These are phyloP conservation scores for Engystomops pustulosus DNA, from an alignment of 2,113 vertebrate species.

Conservation along the genomic window DNA sequence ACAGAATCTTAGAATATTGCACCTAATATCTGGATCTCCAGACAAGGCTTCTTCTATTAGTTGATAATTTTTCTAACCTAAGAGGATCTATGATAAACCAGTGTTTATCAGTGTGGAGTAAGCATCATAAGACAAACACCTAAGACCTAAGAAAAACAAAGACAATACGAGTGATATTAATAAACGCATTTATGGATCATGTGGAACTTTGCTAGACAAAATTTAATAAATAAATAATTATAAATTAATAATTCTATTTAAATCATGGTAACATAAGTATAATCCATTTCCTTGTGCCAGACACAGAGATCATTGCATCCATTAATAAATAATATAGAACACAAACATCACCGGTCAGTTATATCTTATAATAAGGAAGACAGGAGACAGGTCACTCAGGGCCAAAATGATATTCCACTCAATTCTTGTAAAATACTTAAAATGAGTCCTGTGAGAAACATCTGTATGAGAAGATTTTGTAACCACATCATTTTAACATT, in stretches of 20 bases:
- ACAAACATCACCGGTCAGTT: constrained; percentile 19
- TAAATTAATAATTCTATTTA: constrained; percentile 26
- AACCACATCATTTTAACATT: neutral
- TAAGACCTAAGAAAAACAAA: neutral
- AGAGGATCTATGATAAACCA: too few relatives aligned
- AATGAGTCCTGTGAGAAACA: neutral
- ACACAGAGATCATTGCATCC: constrained; percentile 16
- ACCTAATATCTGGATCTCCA: neutral
- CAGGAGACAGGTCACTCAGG: neutral
- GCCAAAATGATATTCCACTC: neutral
- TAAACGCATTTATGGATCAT: constrained; percentile 21
- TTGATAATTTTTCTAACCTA: neutral
- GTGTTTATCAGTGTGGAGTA: neutral
- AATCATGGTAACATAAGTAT: constrained; percentile 27
- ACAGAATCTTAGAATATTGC: neutral
- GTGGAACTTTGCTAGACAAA: constrained; percentile 27
- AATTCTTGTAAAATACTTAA: neutral
- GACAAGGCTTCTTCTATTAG: neutral
- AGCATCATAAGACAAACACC: neutral
- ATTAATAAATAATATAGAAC: constrained; percentile 24
- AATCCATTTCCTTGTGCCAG: constrained; percentile 30
- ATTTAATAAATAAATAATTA: constrained; percentile 35
- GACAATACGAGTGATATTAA: constrained; percentile 24
- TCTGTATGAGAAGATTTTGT: too few relatives aligned
- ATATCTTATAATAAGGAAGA: constrained; percentile 22